Base-by-base conservation (phyloP, 2,113 vertebrate species). In the Thunnus thynnus region DNA sequence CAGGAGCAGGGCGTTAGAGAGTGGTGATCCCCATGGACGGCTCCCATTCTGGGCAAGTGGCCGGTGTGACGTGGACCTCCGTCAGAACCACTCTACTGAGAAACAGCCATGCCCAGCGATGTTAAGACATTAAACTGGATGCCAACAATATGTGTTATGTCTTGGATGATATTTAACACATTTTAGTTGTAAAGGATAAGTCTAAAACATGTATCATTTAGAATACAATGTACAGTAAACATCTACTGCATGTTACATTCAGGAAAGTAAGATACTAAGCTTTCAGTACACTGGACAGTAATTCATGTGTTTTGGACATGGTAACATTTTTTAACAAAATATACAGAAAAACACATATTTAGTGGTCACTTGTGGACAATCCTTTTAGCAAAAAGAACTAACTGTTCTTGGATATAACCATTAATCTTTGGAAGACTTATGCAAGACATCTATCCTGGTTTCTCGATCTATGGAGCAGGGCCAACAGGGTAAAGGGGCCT, bases 1-100 rank as follows among this genome's bases (percentile, higher is more conserved):
- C 89, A 83, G 78, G 79, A 87, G 86, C 80, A 63, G 84, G 84
- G 48, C 62, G 78, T 92, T 96, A 96, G 86, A 96, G 95, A 87
- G 95, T 96, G 81, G 95, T 95, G 87, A 95, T 95, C 89, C 95
- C 95, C 94, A 96, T 95, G 90, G 95, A 94, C 5, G 93, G 95
- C 92, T 96, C 95, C 94, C 95, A 95, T 87, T 96, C 95, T 85
- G 95, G 95, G 87, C 94, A 95, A 84, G 95, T 92, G 83, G 95
- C 95, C 18, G 94, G 93, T 60, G 95, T 95, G 87, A 94, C 74
- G 25, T 95, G 95, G 90, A 96, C 92, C 89, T 96, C 94, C 83
- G 93, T 94, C 94, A 96, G 92, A 89, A 95, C 94, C 92, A 96
- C 95, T 95, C 95, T 96, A 95, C 89, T 93, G 91, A 93, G 89